Evolutionary conservation across 2,797 vertebrate genomes (phyloP).

Genomic region (Momotus momota): DNA sequence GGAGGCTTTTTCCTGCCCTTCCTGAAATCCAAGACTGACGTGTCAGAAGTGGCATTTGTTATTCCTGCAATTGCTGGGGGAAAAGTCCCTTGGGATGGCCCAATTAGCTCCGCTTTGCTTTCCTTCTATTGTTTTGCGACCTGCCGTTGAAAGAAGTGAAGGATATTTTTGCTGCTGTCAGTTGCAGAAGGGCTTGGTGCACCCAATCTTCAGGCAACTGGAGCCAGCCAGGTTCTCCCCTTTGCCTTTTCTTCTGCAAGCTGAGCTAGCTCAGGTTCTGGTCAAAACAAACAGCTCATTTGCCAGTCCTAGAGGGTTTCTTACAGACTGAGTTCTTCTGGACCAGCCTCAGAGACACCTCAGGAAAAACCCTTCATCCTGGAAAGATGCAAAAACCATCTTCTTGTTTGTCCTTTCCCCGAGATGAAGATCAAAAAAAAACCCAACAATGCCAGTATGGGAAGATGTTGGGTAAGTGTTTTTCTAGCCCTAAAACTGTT

Average conservation of each 20-base stretch:
- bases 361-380: neutral
- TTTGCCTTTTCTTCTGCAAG: neutral
- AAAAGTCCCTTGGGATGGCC: conserved; percentile 29
- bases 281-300: neutral
- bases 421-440: neutral
- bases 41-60: conserved; percentile 35
- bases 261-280: neutral
- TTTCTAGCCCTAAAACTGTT: neutral
- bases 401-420: neutral
- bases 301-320: neutral
- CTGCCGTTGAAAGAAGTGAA: fast-evolving
- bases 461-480: neutral
- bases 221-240: neutral
- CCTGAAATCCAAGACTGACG: conserved; percentile 4
- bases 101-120: neutral
- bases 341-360: neutral
- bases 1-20: conserved; percentile 52
- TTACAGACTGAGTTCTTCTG: neutral
- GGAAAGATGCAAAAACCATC: neutral
- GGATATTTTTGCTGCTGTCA: neutral
- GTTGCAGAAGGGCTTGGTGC: fast-evolving
- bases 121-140: neutral
- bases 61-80: conserved; percentile 26
- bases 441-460: neutral
- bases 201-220: fast-evolving